Conservation (phyloP, 2,113 vertebrate genomes). For the Todiramphus chloris region DNA sequence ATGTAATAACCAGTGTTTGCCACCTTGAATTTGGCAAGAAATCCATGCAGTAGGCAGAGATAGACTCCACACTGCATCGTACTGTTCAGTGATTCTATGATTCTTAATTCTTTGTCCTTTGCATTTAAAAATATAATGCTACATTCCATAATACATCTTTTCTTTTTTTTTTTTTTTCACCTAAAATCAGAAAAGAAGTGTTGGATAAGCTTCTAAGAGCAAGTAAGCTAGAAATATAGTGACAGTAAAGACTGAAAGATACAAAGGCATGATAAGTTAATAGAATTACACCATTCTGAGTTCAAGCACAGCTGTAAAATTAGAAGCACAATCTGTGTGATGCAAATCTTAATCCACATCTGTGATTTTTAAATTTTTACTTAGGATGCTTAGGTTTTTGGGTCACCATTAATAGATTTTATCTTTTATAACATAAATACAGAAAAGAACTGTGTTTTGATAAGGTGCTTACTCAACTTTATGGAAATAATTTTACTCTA, state of each 20-base stretch:
- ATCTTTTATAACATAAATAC: background rate
- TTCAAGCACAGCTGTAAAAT: background rate
- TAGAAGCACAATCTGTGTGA: background rate
- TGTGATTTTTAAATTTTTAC: background rate
- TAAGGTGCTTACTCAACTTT: background rate
- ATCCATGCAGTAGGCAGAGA: background rate
- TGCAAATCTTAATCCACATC: background rate
- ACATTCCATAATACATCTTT: background rate
- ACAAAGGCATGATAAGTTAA: background rate
- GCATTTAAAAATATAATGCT: background rate
- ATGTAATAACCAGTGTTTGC: background rate
- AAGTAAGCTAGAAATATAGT: background rate
- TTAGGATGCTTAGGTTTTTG: background rate
- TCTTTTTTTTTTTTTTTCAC: background rate
- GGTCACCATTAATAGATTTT: background rate
- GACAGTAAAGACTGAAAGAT: background rate
- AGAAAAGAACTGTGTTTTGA: background rate
- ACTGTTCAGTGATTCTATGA: background rate
- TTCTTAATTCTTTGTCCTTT: background rate
- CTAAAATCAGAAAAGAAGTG: background rate
- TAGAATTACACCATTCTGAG: background rate
- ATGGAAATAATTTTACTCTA: background rate
- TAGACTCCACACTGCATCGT: background rate
- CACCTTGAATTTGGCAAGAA: conserved; percentile 3
- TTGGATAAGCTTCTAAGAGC: background rate